Evolutionary conservation across 1,140 invertebrate genomes (phyloP).

Genomic region (Caenorhabditis remanei): DNA sequence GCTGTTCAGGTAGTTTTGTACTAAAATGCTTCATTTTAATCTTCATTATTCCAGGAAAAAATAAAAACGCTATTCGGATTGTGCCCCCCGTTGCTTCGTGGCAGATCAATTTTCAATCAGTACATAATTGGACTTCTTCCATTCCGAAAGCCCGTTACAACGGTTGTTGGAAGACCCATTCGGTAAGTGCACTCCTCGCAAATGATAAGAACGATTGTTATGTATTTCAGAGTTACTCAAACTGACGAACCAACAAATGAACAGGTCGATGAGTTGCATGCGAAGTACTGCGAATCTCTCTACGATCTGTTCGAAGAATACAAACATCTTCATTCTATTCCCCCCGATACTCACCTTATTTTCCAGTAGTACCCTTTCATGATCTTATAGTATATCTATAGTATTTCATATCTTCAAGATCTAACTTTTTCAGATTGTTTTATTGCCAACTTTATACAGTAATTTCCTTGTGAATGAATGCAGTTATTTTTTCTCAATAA

Average conservation of each 20-base stretch:
- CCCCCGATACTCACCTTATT: constrained; percentile 58
- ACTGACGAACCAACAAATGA: constrained; percentile 56
- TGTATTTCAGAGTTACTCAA: constrained; percentile 33
- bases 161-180: constrained; percentile 80
- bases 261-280: constrained; percentile 65
- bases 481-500: background rate
- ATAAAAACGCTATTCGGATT: constrained; percentile 64
- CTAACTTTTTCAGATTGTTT: background rate
- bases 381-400: background rate
- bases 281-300: constrained; percentile 62
- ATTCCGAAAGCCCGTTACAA: constrained; percentile 84
- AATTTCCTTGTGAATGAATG: constrained; percentile 23
- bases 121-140: constrained; percentile 89
- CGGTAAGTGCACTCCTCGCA: background rate
- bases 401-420: background rate
- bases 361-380: constrained; percentile 43
- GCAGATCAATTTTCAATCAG: constrained; percentile 87
- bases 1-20: constrained; percentile 81
- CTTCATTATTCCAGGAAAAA: constrained; percentile 22
- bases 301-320: constrained; percentile 61
- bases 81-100: constrained; percentile 84
- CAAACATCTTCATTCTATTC: constrained; percentile 61
- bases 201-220: background rate
- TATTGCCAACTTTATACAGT: constrained; percentile 12
- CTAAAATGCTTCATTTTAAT: background rate